These are phyloP conservation scores for Leptocoma aspasia DNA, from an alignment of 2,113 vertebrate genomes.

Conservation along the genomic window DNA sequence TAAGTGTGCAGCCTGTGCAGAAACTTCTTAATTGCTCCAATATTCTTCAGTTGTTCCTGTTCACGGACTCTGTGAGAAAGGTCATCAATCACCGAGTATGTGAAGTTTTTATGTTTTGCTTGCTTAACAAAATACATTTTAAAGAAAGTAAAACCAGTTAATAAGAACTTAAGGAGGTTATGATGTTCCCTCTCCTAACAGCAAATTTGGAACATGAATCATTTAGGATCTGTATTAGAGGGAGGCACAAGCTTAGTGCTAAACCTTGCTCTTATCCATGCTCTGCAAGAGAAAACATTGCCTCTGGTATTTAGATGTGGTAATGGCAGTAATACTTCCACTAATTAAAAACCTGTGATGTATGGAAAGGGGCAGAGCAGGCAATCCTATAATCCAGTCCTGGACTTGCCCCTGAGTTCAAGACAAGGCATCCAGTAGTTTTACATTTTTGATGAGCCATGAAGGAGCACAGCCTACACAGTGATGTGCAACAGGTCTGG, in stretches of 20 bases:
- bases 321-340: not conserved
- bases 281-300: not conserved
- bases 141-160: slow-evolving; percentile 1
- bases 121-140: slow-evolving; percentile 65
- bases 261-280: not conserved
- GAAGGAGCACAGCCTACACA: rapidly evolving
- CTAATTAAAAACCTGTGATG: not conserved
- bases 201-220: not conserved
- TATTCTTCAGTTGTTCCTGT: slow-evolving; percentile 56
- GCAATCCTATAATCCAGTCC: not conserved
- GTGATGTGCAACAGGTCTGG: rapidly evolving
- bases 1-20: slow-evolving; percentile 46
- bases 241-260: not conserved
- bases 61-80: slow-evolving; percentile 60
- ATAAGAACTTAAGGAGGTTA: slow-evolving; percentile 24
- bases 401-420: not conserved
- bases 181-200: not conserved
- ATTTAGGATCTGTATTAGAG: not conserved
- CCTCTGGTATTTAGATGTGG: not conserved
- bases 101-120: slow-evolving; percentile 61
- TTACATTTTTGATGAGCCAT: not conserved
- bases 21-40: slow-evolving; percentile 69
- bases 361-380: not conserved
- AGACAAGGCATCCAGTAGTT: not conserved
- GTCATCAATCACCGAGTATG: slow-evolving; percentile 62